phyloP scores from a whole-genome alignment of 2,888 invertebrate species.

The Philereme transversata region DNA sequence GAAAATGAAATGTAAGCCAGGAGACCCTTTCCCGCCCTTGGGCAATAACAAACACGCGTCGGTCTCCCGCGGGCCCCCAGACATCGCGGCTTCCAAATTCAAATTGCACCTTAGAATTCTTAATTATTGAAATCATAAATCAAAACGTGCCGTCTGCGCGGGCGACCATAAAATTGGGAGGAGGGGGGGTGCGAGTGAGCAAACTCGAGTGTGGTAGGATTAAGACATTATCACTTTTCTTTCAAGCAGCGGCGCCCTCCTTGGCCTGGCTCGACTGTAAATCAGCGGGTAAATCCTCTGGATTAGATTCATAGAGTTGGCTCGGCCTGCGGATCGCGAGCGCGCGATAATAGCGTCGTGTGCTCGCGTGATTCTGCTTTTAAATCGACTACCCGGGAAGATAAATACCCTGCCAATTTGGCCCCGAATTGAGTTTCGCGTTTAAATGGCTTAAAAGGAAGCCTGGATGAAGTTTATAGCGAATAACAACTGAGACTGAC shows the following conservation, averaged over 20 bases:
- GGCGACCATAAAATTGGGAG: constrained; percentile 80
- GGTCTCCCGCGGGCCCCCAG: constrained; percentile 72
- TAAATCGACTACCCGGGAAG: constrained; percentile 78
- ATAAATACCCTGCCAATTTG: constrained; percentile 80
- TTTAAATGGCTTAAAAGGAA: constrained; percentile 71
- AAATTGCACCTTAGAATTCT: constrained; percentile 84
- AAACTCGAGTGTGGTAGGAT: constrained; percentile 84
- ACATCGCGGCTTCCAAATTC: constrained; percentile 76
- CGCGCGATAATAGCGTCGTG: constrained; percentile 80
- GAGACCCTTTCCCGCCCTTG: constrained; percentile 74
- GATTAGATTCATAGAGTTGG: constrained; percentile 84
- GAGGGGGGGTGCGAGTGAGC: constrained; percentile 50
- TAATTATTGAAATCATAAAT: constrained; percentile 85
- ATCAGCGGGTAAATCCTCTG: constrained; percentile 83
- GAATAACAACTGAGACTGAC: constrained; percentile 66
- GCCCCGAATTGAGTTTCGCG: constrained; percentile 66
- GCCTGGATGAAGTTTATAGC: constrained; percentile 65
- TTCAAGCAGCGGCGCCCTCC: constrained; percentile 79
- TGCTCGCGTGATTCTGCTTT: constrained; percentile 82
- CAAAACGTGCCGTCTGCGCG: constrained; percentile 82
- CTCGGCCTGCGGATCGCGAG: constrained; percentile 78
- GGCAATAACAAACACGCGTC: constrained; percentile 82
- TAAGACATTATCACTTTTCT: constrained; percentile 88
- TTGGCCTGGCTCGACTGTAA: constrained; percentile 77
- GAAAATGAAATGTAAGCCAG: constrained; percentile 70